Evolutionary conservation across 2,888 invertebrate genomes (phyloP).

Genomic region (Lepidocyrtinus sp.): DNA sequence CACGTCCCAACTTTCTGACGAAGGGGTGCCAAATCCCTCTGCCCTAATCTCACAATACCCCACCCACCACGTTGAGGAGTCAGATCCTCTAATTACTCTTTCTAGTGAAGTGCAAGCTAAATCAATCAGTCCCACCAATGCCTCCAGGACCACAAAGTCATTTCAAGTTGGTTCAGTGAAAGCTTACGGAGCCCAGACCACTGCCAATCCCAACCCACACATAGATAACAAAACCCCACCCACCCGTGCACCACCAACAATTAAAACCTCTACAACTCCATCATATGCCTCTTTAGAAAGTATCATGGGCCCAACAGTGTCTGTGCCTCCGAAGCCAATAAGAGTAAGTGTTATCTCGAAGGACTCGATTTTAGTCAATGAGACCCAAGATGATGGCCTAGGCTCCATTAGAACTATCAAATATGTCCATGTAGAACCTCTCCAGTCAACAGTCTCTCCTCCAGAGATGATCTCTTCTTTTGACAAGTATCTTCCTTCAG

Average conservation of each 20-base stretch:
- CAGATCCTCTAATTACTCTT: slow-evolving; percentile 43
- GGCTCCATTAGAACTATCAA: slow-evolving; percentile 41
- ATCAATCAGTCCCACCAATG: slow-evolving; percentile 11
- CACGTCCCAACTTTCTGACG: slow-evolving; percentile 22
- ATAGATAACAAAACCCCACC: slow-evolving; percentile 14
- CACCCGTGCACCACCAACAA: slow-evolving; percentile 18
- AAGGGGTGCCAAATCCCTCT: slow-evolving; percentile 45
- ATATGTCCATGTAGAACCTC: slow-evolving; percentile 53
- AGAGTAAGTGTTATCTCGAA: slow-evolving; percentile 66
- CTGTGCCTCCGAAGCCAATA: slow-evolving; percentile 59
- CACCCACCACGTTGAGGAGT: slow-evolving; percentile 53
- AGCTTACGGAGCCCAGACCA: slow-evolving; percentile 20
- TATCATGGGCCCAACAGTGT: slow-evolving; percentile 22
- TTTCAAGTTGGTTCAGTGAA: slow-evolving; percentile 44
- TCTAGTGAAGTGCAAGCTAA: slow-evolving; percentile 41
- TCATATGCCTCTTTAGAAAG: background rate
- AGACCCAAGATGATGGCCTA: slow-evolving; percentile 30
- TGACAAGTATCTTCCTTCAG: slow-evolving; percentile 31
- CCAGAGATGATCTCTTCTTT: slow-evolving; percentile 18
- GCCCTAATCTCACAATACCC: slow-evolving; percentile 56
- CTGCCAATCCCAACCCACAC: background rate
- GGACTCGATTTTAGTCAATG: slow-evolving; percentile 55
- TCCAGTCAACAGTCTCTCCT: background rate
- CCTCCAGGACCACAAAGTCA: slow-evolving; percentile 22
- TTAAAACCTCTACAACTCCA: slow-evolving; percentile 20